phyloP scores from a whole-genome alignment of 2,113 vertebrate genomes.

The Mohoua ochrocephala region DNA sequence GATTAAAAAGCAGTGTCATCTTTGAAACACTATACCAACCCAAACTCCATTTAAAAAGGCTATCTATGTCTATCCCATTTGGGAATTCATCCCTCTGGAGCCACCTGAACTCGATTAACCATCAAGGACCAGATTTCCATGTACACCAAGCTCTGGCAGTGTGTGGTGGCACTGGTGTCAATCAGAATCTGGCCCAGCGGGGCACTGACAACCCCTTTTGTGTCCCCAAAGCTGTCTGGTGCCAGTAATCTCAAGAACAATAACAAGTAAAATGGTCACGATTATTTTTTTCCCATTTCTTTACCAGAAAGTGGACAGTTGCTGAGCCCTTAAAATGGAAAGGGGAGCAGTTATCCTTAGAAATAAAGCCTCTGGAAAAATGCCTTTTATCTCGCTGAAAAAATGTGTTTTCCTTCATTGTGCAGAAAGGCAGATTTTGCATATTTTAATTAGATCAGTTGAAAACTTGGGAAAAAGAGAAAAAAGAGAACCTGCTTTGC shows the following conservation, averaged over 20 bases:
- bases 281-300: neutral
- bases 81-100: neutral
- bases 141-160: neutral
- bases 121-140: neutral
- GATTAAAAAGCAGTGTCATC: neutral
- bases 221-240: neutral
- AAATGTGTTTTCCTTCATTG: neutral
- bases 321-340: neutral
- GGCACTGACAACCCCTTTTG: neutral
- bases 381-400: neutral
- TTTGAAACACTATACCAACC: neutral
- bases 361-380: conserved; percentile 12
- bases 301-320: neutral
- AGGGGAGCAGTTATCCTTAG: neutral
- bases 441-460: conserved; percentile 60
- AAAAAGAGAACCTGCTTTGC: conserved; percentile 34
- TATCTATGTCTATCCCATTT: neutral
- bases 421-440: conserved; percentile 18
- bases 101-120: neutral
- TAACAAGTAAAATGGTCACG: neutral
- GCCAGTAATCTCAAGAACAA: neutral
- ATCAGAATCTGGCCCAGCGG: neutral
- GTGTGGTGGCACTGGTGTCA: neutral
- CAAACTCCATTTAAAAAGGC: neutral
- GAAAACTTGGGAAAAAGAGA: conserved; percentile 24